phyloP scores from a whole-genome alignment of 2,797 vertebrate species.

The Pseudomugil tenellus region DNA sequence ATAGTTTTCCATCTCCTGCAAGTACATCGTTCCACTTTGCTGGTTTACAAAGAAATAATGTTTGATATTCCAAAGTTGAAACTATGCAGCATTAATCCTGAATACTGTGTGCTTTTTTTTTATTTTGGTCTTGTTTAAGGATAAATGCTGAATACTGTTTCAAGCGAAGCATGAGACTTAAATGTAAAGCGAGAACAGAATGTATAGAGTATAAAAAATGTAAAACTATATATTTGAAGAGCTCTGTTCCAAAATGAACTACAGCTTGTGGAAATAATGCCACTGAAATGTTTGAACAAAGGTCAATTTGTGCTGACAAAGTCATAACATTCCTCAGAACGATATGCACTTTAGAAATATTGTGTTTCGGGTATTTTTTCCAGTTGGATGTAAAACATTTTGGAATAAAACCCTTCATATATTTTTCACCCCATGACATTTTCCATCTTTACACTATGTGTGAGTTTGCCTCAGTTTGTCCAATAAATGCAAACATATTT shows the following conservation, averaged over 20 bases:
- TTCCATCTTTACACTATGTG: slow-evolving; percentile 75
- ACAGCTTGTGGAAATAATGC: slow-evolving; percentile 30
- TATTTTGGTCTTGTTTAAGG: slow-evolving; percentile 55
- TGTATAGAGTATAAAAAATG: slow-evolving; percentile 62
- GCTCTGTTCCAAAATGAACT: slow-evolving; percentile 56
- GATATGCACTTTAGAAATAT: slow-evolving; percentile 25
- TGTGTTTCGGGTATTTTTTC: slow-evolving; percentile 7
- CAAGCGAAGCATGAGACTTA: slow-evolving; percentile 69
- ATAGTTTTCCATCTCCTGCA: slow-evolving; percentile 31
- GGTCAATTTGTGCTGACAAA: slow-evolving; percentile 6
- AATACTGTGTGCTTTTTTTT: slow-evolving; percentile 55
- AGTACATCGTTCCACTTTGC: slow-evolving; percentile 21
- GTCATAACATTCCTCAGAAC: slow-evolving; percentile 22
- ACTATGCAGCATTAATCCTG: slow-evolving; percentile 77
- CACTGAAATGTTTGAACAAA: neutral
- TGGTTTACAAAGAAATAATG: slow-evolving; percentile 58
- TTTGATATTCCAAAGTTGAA: slow-evolving; percentile 68
- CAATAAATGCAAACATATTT: slow-evolving; percentile 81
- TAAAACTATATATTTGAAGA: slow-evolving; percentile 59
- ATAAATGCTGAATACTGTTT: slow-evolving; percentile 74
- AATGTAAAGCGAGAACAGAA: slow-evolving; percentile 72
- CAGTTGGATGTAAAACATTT: slow-evolving; percentile 43
- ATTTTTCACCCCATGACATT: slow-evolving; percentile 67
- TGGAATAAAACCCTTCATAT: slow-evolving; percentile 65
- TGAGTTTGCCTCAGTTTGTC: slow-evolving; percentile 69